Evolutionary conservation across 2,113 vertebrate species (phyloP), one percentile per base, ranked within the genome.

Genomic region (Otis tarda): DNA sequence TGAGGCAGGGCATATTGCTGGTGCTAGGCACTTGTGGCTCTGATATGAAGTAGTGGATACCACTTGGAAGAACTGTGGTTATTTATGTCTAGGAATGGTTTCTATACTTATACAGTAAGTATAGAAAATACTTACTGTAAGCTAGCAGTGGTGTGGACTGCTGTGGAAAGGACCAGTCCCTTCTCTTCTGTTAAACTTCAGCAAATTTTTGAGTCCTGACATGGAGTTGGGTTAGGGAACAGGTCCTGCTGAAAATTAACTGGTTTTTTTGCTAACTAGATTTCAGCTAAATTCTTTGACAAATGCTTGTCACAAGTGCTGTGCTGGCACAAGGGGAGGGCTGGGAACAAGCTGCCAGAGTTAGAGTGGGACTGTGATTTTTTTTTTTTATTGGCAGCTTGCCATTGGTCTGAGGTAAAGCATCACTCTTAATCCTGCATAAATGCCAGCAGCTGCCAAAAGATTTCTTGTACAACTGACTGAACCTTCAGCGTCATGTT

Each of bases 371-470:
- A 60, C 49, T 68, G 24, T 5, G 4, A 15, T 43, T 43, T 43
- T 43, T 43, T 43, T 43, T 30, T 83, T 80, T 95, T 61, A 18
- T 33, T 92, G 70, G 83, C 89, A 86, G 23, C 12, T 64, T 86
- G 39, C 67, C 15, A 3, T 61, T 52, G 23, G 18, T 86, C 30
- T 16, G 30, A 88, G 70, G 67, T 88, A 31, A 60, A 92, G 35
- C 25, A 33, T 92, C 25, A 19, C 15, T 68, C 45, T 79, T 87
- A 56, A 73, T 80, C 30, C 35, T 68, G 25, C 37, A 16, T 69
- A 76, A 92, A 60, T 59, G 49, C 70, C 43, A 81, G 47, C 33
- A 59, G n/a, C 77, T 95, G 56, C 77, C 31, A 16, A 7, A 67
- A 89, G 69, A 37, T 59, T 78, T 87, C 20, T 70, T 61, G 15